A percentile compares a stretch with the other conserved stretches of the same genome.
These are phyloP conservation scores for Nebria brevicollis DNA, from an alignment of 2,888 invertebrate genomes.

Conservation along the genomic window DNA sequence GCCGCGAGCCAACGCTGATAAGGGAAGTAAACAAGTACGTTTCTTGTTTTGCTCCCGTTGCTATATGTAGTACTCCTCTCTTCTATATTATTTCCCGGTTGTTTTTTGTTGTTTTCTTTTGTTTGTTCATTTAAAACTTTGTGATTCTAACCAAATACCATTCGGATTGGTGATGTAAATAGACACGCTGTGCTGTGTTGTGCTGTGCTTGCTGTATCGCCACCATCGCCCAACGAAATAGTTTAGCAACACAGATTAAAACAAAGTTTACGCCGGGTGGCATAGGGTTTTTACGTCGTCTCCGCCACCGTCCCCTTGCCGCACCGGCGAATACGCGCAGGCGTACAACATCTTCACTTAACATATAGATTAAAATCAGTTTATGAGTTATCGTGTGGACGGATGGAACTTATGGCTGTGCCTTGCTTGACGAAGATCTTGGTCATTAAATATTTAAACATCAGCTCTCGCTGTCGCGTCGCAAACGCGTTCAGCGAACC, in stretches of 20 bases:
- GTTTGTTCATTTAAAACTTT: conserved; percentile 46
- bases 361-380: conserved; percentile 45
- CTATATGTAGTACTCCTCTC: neutral
- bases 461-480: neutral
- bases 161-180: conserved; percentile 17
- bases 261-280: conserved; percentile 7
- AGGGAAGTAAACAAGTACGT: neutral
- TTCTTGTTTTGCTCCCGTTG: neutral
- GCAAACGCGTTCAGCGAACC: neutral
- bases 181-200: neutral
- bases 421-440: neutral
- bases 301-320: neutral
- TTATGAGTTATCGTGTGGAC: conserved; percentile 34
- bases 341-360: conserved; percentile 29
- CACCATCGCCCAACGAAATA: neutral
- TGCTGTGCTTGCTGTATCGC: neutral
- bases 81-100: neutral
- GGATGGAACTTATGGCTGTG: conserved; percentile 29
- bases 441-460: neutral
- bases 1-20: neutral
- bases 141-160: conserved; percentile 46
- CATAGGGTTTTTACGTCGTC: conserved; percentile 1
- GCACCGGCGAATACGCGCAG: neutral
- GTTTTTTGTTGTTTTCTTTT: conserved; percentile 39
- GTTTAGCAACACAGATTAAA: conserved; percentile 18